Base-by-base conservation (phyloP, 23 tunicate genomes). In the Pegea sp. region DNA sequence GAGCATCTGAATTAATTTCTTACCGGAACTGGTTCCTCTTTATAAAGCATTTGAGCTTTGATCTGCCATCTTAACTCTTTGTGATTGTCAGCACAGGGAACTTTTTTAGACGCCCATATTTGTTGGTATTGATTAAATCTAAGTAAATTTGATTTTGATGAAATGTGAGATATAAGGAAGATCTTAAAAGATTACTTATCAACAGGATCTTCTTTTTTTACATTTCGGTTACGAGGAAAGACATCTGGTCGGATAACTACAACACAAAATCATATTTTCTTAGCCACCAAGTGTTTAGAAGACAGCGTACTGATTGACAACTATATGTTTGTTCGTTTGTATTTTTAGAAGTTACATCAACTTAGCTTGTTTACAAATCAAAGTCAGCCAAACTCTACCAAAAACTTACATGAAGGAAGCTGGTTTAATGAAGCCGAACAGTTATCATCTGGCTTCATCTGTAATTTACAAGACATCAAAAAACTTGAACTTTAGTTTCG, bases 41-140 rank as follows among this genome's bases (percentile, higher is more conserved):
- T 81, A 55, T 66, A 72, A 75, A 81, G 67, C 94, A 81, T 81
- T 56, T 81, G 94, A 3, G 94, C 94, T 61, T 81, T 81, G 16
- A 81, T 67, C 57, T 81, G 77, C 94, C 94, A 81, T 26, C 94
- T 34, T 24, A 81, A 52, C 1, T 54, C 34, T 38, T 72, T 67
- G 42, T 81, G 94, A 1, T 68, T 33, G 29, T 66, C 72, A 48
- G 67, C 94, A 6, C 81, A 75, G 16, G 94, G 94, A 0, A 76
- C 81, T 42, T 72, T 72, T 32, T 63, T 44, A 25, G 56, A 52
- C 51, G 56, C 62, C 94, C 94, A 81, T 13, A 57, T 57, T 29
- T 81, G 75, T 42, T 56, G 42, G 70, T 81, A 81, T 29, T 81
- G 75, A 28, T 60, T 75, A 54, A 66, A 67, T 56, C 93, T 79